Percentiles rank a stretch among this genome's conserved stretches.
Conservation (phyloP, 2,113 vertebrate species). For the Aythya baeri region DNA sequence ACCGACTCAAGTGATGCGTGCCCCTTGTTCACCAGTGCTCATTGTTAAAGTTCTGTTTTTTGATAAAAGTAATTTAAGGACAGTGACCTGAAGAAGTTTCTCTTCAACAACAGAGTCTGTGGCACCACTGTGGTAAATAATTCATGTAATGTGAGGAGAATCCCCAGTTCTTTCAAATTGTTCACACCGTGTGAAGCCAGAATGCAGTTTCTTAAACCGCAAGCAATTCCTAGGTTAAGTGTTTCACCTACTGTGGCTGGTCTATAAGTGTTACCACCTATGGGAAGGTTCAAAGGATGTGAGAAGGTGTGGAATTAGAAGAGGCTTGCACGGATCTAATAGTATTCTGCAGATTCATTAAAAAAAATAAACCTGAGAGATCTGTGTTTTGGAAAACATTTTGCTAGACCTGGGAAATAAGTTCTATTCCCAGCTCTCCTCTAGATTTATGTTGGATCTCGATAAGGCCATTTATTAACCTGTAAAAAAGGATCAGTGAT, state of each 20-base stretch:
- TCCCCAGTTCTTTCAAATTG: not conserved
- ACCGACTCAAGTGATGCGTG: not conserved
- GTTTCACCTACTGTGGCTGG: not conserved
- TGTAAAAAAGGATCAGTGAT: not conserved
- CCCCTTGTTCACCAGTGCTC: not conserved
- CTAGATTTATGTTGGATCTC: not conserved
- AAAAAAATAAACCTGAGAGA: not conserved
- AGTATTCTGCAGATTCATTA: not conserved
- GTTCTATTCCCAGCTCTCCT: not conserved
- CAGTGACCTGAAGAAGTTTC: not conserved
- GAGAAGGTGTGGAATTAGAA: not conserved
- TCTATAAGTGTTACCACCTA: not conserved
- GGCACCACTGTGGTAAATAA: not conserved
- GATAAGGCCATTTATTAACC: not conserved
- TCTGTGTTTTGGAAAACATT: not conserved
- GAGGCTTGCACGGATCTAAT: not conserved
- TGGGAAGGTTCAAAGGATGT: not conserved
- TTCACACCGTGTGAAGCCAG: not conserved
- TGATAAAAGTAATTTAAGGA: conserved; percentile 16
- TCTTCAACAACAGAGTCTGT: not conserved
- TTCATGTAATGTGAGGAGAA: not conserved
- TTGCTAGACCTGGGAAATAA: not conserved
- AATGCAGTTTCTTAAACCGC: not conserved
- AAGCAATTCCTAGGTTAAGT: not conserved
- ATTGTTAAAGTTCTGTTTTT: not conserved